Conservation (phyloP, 2,888 invertebrate species). For the Pseudococcus jackbeardsleyi region DNA sequence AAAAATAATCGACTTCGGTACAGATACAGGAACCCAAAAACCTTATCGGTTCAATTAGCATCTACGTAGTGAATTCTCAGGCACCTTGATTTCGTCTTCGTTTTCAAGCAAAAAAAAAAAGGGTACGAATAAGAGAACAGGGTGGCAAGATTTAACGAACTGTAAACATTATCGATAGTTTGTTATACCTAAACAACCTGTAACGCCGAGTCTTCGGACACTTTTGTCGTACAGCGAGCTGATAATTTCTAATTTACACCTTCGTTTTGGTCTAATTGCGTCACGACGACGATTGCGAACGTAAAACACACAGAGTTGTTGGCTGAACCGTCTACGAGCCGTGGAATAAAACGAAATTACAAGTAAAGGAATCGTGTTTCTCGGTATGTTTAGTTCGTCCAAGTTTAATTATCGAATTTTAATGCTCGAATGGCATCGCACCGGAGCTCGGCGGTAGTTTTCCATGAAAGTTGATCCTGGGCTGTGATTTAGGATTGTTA, state of each 20-base stretch:
- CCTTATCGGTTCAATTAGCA: not conserved
- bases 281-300: not conserved
- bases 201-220: not conserved
- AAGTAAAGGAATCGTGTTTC: not conserved
- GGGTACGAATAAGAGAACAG: not conserved
- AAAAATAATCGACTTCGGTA: not conserved
- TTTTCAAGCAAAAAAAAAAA: not conserved
- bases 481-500: too few species aligned
- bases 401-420: not conserved
- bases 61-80: not conserved
- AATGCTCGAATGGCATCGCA: not conserved
- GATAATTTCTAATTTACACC: conserved; percentile 20
- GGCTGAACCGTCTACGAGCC: not conserved
- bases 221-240: not conserved
- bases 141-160: not conserved
- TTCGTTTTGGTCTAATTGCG: conserved; percentile 8
- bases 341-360: conserved; percentile 4
- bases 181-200: not conserved
- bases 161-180: conserved; percentile 17
- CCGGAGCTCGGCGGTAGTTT: too few species aligned
- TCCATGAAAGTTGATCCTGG: too few species aligned
- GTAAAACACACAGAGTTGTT: not conserved
- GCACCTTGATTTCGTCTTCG: not conserved
- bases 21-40: not conserved
- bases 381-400: not conserved